phyloP scores from a whole-genome alignment of 2,113 vertebrate species.

The Cololabis saira region DNA sequence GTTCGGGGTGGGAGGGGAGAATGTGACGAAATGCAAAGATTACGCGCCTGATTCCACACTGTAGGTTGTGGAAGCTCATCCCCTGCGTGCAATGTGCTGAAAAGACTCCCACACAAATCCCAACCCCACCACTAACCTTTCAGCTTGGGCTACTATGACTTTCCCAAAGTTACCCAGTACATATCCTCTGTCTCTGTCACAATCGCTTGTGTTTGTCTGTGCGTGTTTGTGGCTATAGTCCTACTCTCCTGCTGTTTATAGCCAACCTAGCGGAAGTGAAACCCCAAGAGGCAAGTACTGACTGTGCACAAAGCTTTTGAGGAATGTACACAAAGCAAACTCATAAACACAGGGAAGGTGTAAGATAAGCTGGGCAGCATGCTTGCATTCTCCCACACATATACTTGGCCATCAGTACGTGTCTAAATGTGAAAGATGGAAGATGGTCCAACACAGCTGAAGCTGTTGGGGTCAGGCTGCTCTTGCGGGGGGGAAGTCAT shows the following conservation, averaged over 20 bases:
- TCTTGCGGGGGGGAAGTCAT: background rate
- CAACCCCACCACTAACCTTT: constrained; percentile 65
- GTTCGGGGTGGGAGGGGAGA: background rate
- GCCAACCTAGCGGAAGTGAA: constrained; percentile 16
- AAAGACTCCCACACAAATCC: constrained; percentile 57
- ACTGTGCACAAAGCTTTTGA: constrained; percentile 18
- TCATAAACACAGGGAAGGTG: constrained; percentile 46
- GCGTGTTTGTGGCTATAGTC: background rate
- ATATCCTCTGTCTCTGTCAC: constrained; percentile 38
- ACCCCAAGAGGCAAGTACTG: constrained; percentile 9
- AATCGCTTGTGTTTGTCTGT: background rate
- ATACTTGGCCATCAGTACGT: constrained; percentile 34
- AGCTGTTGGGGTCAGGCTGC: background rate
- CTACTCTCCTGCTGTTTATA: constrained; percentile 20
- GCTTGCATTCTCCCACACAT: constrained; percentile 43
- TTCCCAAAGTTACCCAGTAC: constrained; percentile 69
- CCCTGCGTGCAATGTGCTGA: constrained; percentile 66
- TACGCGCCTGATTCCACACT: constrained; percentile 49
- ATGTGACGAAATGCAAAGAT: constrained; percentile 62
- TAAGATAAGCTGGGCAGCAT: constrained; percentile 25
- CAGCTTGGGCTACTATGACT: constrained; percentile 69
- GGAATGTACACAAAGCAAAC: constrained; percentile 23
- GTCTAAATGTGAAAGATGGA: constrained; percentile 22
- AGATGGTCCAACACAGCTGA: constrained; percentile 18
- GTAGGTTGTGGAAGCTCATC: constrained; percentile 50